Conservation (phyloP, 1,140 invertebrate genomes). For the Hesperophylax magnus region DNA sequence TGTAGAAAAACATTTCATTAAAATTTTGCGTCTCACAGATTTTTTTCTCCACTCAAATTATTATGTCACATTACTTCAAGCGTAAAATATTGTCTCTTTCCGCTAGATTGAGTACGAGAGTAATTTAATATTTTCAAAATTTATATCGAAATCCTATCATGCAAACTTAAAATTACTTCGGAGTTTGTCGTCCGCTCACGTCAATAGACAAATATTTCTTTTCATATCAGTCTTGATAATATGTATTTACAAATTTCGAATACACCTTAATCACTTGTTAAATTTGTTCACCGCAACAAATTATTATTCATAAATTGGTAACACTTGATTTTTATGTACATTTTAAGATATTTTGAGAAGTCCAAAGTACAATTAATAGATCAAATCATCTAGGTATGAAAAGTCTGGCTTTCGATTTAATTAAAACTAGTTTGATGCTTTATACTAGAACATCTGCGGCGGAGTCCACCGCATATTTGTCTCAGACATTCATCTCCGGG, state of each 20-base stretch:
- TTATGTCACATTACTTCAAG: too few relatives aligned
- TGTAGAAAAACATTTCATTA: background rate
- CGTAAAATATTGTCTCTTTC: too few relatives aligned
- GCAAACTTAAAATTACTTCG: slow-evolving; percentile 4
- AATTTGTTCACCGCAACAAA: background rate
- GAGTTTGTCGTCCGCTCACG: background rate
- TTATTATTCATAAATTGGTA: background rate
- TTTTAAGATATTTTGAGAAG: slow-evolving; percentile 8
- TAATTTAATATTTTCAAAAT: background rate
- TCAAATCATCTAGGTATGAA: background rate
- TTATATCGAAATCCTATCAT: background rate
- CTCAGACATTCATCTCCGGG: slow-evolving; percentile 89
- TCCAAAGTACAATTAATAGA: background rate
- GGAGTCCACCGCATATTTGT: slow-evolving; percentile 70
- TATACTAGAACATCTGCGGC: slow-evolving; percentile 56
- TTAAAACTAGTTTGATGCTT: slow-evolving; percentile 10
- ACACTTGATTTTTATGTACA: background rate
- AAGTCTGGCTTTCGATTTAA: background rate
- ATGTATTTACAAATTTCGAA: slow-evolving; percentile 23
- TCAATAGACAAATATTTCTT: background rate
- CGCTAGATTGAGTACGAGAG: background rate
- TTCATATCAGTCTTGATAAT: slow-evolving; percentile 33
- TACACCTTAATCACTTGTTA: slow-evolving; percentile 29
- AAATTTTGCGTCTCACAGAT: background rate
- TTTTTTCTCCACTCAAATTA: background rate